Conservation (phyloP, 1,140 invertebrate species). For the Drosophila yakuba region DNA sequence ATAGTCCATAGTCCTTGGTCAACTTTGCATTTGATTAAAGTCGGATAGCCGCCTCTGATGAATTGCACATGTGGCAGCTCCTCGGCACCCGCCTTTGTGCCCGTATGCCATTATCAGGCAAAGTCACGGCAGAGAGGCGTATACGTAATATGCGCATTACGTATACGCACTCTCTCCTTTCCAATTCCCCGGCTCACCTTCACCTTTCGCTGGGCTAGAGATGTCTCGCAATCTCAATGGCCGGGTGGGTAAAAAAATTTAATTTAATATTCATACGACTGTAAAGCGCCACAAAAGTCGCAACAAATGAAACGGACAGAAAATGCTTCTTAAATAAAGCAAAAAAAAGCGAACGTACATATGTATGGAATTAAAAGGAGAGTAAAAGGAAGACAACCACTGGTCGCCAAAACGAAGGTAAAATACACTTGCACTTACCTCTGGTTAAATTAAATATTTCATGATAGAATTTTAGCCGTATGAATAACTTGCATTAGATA, state of each 20-base stretch:
- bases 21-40: slow-evolving; percentile 78
- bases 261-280: slow-evolving; percentile 72
- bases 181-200: slow-evolving; percentile 15
- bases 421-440: slow-evolving; percentile 3
- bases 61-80: slow-evolving; percentile 50
- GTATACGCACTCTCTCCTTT: slow-evolving; percentile 12
- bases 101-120: slow-evolving; percentile 21
- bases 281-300: slow-evolving; percentile 52
- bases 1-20: slow-evolving; percentile 27
- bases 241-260: slow-evolving; percentile 16
- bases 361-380: slow-evolving; percentile 28
- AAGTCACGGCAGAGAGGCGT: slow-evolving; percentile 24
- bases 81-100: slow-evolving; percentile 6
- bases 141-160: slow-evolving; percentile 36
- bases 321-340: slow-evolving; percentile 53
- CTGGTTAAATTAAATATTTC: no score
- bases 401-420: not conserved
- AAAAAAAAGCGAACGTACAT: slow-evolving; percentile 30
- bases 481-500: not conserved
- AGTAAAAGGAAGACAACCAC: not conserved
- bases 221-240: slow-evolving; percentile 22
- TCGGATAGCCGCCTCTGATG: slow-evolving; percentile 60
- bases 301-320: slow-evolving; percentile 54
- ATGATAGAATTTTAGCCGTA: no score
- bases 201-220: slow-evolving; percentile 17